Evolutionary conservation across 2,797 vertebrate species (phyloP), one percentile per base, ranked within the genome.

Genomic region (Chelidonichthys spinosus): DNA sequence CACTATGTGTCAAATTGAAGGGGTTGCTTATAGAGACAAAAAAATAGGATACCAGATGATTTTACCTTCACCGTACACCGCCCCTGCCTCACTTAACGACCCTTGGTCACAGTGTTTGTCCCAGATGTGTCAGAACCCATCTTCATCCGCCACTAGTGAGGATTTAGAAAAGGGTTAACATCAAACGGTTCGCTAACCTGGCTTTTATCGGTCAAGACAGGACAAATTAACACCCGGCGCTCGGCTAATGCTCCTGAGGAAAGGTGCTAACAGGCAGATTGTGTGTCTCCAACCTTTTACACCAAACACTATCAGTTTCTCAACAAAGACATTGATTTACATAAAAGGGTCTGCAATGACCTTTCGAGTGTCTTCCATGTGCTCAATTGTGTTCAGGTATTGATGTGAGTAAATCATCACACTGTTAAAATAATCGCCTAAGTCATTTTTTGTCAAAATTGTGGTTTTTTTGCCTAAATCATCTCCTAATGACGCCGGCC

Each of bases 141-240:
- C 87, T 82, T 46, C 76, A 66, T 84, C 75, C 64, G 11, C 4
- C 64, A 4, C 43, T 32, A 4, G 59, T 56, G 72, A 76, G 63
- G 61, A 66, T 79, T 76, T 87, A 70, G 56, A 78, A 79, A 43
- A 7, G 25, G 2, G 60, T 86, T 84, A 78, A 78, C 61, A 61
- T 90, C 87, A 90, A 76, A 77, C 8, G 11, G 49, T 40, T 55
- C 63, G 35, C 46, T 72, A 52, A 68, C 58, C 61, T 39, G 69
- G 15, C 70, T 64, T 76, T 0, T 35, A 74, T 78, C 47, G 46
- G 63, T 79, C 44, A 56, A 74, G 72, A 88, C 73, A 86, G 81
- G 78, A 37, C 76, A 76, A 87, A 85, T 89, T 87, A 88, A 76
- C 87, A 90, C 86, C 71, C 79, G 14, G 75, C 11, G 33, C 65